Percentiles rank a stretch among this genome's conserved stretches.
Evolutionary conservation across 2,888 invertebrate genomes (phyloP).

Genomic region (Megastigmus dorsalis): DNA sequence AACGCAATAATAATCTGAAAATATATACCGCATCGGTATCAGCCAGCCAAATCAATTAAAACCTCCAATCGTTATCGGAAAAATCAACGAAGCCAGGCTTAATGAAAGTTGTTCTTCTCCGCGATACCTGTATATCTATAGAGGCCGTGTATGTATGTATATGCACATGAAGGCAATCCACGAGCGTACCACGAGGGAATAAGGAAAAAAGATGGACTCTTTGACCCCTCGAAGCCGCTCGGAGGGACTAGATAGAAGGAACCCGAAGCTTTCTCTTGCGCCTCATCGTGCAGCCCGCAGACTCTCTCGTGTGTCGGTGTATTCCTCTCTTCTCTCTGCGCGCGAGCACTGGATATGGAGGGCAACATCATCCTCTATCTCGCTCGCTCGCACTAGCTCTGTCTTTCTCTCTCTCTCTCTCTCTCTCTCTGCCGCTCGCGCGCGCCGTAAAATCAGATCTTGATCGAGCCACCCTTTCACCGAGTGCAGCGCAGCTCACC

Average conservation of each 20-base stretch:
- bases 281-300: too few species aligned
- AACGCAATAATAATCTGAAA: too few species aligned
- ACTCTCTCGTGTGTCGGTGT: not conserved
- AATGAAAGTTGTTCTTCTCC: not conserved
- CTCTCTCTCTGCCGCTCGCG: not conserved
- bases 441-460: slow-evolving; percentile 42
- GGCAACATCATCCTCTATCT: slow-evolving; percentile 1
- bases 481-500: not conserved
- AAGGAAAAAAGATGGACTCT: slow-evolving; percentile 11
- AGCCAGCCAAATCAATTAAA: too few species aligned
- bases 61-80: not conserved
- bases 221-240: slow-evolving; percentile 21
- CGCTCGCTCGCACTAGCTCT: not conserved
- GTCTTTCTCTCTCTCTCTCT: not conserved
- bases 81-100: not conserved
- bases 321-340: slow-evolving; percentile 25
- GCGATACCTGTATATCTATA: too few species aligned
- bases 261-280: slow-evolving; percentile 41
- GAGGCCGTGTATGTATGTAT: too few species aligned
- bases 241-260: not conserved
- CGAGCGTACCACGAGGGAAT: not conserved
- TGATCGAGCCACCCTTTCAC: slow-evolving; percentile 53
- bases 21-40: too few species aligned
- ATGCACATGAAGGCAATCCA: too few species aligned
- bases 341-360: not conserved